Evolutionary conservation across 2,113 vertebrate species (phyloP), one percentile per base, ranked within the genome.

Genomic region (Crypturellus undulatus): DNA sequence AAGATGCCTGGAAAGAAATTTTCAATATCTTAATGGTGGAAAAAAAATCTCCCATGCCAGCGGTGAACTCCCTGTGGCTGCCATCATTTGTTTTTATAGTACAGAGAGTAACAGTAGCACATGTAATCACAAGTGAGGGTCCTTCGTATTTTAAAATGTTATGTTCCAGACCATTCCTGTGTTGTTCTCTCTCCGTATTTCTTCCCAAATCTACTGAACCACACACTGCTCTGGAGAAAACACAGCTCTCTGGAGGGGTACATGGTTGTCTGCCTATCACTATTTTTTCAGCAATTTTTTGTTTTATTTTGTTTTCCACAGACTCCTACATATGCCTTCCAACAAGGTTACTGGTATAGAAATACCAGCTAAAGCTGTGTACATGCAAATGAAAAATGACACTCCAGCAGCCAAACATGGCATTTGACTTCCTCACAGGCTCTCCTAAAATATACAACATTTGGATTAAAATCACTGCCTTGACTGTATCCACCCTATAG

Each of bases 401-500:
- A 13, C 26, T 45, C 52, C 4, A 16, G 18, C 49, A 58, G n/a
- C 2, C 52, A 54, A 59, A 62, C 8, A 40, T 40, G 14, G 26
- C 58, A 72, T 34, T 49, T 3, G 56, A 45, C 60, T 49, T 81
- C 38, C 49, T 4, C 59, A 71, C 26, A 75, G 43, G 28, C 34
- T 24, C 32, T 51, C 30, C 13, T 25, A 19, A 58, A 70, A 25
- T 30, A 9, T 63, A 11, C 2, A 68, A 49, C 6, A 13, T 38
- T 72, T 56, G 32, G 28, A 34, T 43, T 10, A 69, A 6, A 84
- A 72, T 2, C 30, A 24, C 11, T 42, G 51, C 49, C 58, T 58
- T 19, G 5, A 40, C 19, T 22, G 64, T 6, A 0, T 52, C 26
- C 1, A 0, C 43, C 42, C 19, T 2, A 3, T 3, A 0, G 32